A percentile compares a stretch with the other conserved stretches of the same genome.
Evolutionary conservation across 1,140 invertebrate species (phyloP).

Genomic region (Lordiphosa collinella): DNA sequence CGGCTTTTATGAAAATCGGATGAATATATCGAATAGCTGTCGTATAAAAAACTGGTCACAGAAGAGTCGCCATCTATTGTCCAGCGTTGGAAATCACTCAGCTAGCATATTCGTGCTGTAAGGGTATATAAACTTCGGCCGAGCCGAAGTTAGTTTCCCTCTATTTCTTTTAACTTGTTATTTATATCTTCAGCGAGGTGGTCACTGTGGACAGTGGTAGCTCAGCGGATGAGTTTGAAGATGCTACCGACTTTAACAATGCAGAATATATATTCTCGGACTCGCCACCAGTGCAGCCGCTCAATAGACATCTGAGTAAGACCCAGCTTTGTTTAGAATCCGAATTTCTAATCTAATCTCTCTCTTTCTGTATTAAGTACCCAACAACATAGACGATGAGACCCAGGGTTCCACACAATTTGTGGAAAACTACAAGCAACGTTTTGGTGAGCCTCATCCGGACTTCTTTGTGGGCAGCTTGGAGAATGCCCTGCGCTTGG

Average conservation of each 20-base stretch:
- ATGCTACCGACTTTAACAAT: slow-evolving; percentile 88
- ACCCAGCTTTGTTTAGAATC: too few relatives aligned
- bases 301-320: slow-evolving; percentile 89
- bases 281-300: slow-evolving; percentile 85
- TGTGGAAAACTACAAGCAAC: slow-evolving; percentile 88
- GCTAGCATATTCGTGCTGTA: too few relatives aligned
- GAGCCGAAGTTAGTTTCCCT: too few relatives aligned
- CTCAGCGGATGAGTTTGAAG: slow-evolving; percentile 92
- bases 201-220: slow-evolving; percentile 83
- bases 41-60: too few relatives aligned
- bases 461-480: slow-evolving; percentile 94
- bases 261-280: slow-evolving; percentile 94
- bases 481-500: slow-evolving; percentile 93
- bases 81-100: too few relatives aligned
- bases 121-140: too few relatives aligned
- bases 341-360: too few relatives aligned
- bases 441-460: slow-evolving; percentile 91
- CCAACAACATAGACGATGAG: slow-evolving; percentile 92
- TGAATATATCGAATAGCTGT: too few relatives aligned
- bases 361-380: slow-evolving; percentile 83
- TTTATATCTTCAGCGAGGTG: too few relatives aligned
- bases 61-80: too few relatives aligned
- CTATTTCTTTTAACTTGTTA: too few relatives aligned
- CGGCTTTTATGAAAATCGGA: too few relatives aligned
- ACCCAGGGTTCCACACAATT: slow-evolving; percentile 92